Base-by-base conservation (phyloP, 2,888 invertebrate species). In the Drosophila birchii region DNA sequence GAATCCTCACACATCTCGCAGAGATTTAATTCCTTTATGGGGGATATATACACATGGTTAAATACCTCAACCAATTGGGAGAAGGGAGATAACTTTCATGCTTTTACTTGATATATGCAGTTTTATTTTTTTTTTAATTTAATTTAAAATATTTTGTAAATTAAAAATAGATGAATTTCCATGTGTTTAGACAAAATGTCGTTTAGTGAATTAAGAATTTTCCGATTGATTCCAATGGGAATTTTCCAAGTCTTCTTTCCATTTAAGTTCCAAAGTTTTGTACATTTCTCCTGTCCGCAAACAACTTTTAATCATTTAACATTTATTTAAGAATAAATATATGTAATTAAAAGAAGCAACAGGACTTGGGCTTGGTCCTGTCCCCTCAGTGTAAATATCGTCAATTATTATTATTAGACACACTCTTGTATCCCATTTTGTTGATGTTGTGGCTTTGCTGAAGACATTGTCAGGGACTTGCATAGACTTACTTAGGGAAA, bases 371-470 rank as follows among this genome's bases (percentile, higher is more conserved):
- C 43, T 41, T 41, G 18, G 41, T 20, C n/a, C 39, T 39, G 39
- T 39, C 5, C 4, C 23, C 44, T 23, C 45, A n/a, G 45, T 63
- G 53, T 38, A 54, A 68, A 53, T 68, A 44, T 23, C 32, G 38
- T 18, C 39, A 68, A 47, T 69, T 67, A 55, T 55, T 56, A 26
- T 67, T 69, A 67, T 69, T 47, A 29, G 20, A 44, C 38, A 39
- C 23, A 39, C 32, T 45, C 32, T 32, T 32, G 38, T n/a, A 47
- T 18, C 0, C 2, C 5, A 32, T 39, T 20, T 47, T 26, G n/a
- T 7, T 32, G n/a, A n/a, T n/a, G n/a, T 23, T 9, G 38, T 32
- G 69, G 32, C 26, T 14, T n/a, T 14, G 5, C 34, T 39, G 18
- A 23, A 53, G 49, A 39, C 38, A 53, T 64, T 62, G 34, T 36